phyloP scores from a whole-genome alignment of 2,113 vertebrate genomes.

The Lophura nycthemera region DNA sequence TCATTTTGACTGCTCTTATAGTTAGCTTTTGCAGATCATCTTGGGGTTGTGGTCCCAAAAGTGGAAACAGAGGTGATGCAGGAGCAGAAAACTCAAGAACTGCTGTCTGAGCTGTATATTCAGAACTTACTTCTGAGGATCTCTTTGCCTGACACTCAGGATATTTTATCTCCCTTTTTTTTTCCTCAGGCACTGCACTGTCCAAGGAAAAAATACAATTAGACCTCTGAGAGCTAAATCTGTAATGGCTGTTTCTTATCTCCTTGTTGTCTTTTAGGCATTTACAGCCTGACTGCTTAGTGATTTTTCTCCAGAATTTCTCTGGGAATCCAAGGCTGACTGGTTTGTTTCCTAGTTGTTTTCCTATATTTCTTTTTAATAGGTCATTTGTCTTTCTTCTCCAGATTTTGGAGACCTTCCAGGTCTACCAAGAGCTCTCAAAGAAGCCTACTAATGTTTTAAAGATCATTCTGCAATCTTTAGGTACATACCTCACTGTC shows the following conservation, averaged over 20 bases:
- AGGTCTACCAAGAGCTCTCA: neutral
- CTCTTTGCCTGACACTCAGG: neutral
- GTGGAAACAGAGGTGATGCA: neutral
- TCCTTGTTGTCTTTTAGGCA: neutral
- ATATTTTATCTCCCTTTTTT: neutral
- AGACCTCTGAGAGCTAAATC: neutral
- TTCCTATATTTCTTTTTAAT: conserved; percentile 14
- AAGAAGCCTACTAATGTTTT: neutral
- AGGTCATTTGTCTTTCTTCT: neutral
- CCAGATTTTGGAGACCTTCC: neutral
- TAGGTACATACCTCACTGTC: neutral
- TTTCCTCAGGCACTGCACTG: neutral
- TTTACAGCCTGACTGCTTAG: neutral
- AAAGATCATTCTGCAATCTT: neutral
- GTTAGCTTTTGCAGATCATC: neutral
- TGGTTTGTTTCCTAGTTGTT: neutral
- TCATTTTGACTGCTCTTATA: neutral
- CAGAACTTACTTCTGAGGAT: neutral
- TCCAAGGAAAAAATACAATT: neutral
- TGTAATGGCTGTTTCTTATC: neutral
- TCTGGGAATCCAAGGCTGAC: neutral
- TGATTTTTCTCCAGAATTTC: conserved; percentile 1
- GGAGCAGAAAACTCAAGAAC: neutral
- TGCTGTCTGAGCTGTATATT: neutral
- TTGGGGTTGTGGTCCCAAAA: neutral